Conservation (phyloP, 1,140 invertebrate genomes). For the Nylanderia fulva region DNA sequence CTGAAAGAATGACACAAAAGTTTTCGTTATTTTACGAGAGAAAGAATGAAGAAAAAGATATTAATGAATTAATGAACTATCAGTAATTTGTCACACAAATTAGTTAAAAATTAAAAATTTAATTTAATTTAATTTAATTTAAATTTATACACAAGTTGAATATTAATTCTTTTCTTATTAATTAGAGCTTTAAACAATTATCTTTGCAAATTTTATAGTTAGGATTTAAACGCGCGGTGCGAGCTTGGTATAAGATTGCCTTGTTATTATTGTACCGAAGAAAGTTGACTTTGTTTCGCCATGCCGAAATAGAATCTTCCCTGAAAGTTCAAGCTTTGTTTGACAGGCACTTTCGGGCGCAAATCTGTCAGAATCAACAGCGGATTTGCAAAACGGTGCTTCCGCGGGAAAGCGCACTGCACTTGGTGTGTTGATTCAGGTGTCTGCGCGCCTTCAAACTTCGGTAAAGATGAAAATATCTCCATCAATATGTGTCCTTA, state of each 20-base stretch:
- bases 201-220: background rate
- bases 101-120: too few species aligned
- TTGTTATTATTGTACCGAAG: background rate
- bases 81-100: background rate
- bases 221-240: too few species aligned
- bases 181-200: constrained; percentile 25
- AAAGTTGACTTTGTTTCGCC: background rate
- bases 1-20: background rate
- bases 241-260: background rate
- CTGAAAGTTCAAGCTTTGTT: constrained; percentile 44
- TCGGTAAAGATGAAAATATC: constrained; percentile 55
- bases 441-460: constrained; percentile 36
- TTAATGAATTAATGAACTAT: background rate
- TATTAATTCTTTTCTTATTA: background rate
- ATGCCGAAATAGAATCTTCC: constrained; percentile 11
- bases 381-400: constrained; percentile 6
- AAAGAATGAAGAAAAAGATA: background rate
- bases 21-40: background rate
- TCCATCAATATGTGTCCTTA: constrained; percentile 38
- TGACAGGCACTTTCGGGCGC: constrained; percentile 42
- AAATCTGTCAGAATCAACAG: constrained; percentile 58
- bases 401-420: constrained; percentile 27
- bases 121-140: too few species aligned
- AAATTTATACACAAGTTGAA: background rate
- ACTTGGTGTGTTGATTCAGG: constrained; percentile 51